phyloP scores from a whole-genome alignment of 2,888 invertebrate genomes.

The Sipha maydis region DNA sequence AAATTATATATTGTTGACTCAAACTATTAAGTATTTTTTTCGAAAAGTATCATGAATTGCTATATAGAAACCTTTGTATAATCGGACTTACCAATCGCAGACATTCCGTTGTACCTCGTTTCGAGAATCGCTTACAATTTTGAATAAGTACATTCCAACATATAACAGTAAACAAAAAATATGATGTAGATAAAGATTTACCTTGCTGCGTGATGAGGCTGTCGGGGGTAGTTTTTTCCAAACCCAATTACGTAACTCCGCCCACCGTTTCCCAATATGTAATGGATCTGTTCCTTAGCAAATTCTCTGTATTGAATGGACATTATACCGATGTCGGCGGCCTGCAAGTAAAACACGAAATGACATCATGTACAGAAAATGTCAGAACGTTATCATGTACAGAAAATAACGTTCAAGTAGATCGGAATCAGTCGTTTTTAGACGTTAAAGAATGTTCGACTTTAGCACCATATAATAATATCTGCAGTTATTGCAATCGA shows the following conservation, averaged over 20 bases:
- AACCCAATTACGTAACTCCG: slow-evolving; percentile 72
- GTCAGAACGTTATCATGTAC: no score
- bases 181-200: slow-evolving; percentile 64
- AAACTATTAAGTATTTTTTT: no score
- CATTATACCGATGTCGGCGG: slow-evolving; percentile 67
- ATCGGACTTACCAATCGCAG: no score
- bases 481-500: neutral
- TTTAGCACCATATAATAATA: neutral
- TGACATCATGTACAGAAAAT: neutral
- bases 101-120: no score
- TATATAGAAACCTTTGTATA: no score
- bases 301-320: slow-evolving; percentile 68
- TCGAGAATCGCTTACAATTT: no score
- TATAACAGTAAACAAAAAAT: no score
- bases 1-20: no score
- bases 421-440: neutral
- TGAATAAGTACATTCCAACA: no score
- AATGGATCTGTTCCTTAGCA: slow-evolving; percentile 71
- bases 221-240: slow-evolving; percentile 70
- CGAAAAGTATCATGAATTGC: no score
- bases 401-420: neutral
- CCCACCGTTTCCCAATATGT: slow-evolving; percentile 71
- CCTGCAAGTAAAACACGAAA: slow-evolving; percentile 65
- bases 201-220: slow-evolving; percentile 72
- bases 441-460: neutral